These are phyloP conservation scores for Centrocercus urophasianus DNA, from an alignment of 2,113 vertebrate genomes.

Conservation along the genomic window DNA sequence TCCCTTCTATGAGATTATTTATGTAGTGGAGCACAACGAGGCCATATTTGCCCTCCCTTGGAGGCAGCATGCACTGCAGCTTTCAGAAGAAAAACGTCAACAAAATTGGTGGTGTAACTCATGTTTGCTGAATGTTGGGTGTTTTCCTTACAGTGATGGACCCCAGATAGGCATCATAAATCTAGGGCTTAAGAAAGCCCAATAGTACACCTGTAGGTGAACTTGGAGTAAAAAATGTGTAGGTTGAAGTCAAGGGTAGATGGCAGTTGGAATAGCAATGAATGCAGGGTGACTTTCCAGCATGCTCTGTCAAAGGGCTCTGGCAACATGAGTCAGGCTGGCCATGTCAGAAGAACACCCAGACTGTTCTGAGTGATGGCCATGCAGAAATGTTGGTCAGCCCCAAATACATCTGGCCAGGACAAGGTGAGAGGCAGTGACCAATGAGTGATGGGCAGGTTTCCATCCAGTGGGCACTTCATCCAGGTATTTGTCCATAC, in stretches of 20 bases:
- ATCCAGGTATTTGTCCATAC: background rate
- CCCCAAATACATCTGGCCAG: background rate
- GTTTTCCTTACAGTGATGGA: background rate
- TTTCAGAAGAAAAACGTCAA: background rate
- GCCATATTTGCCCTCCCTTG: background rate
- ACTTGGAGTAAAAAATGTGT: background rate
- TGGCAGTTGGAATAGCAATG: background rate
- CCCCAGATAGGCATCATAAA: background rate
- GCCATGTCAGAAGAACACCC: background rate
- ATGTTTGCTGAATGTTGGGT: accelerated
- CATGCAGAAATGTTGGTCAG: background rate
- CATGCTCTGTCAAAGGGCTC: background rate
- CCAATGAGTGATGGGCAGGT: background rate
- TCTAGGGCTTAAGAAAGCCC: background rate
- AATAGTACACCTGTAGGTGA: background rate
- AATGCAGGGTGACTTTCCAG: background rate
- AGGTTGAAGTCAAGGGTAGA: background rate
- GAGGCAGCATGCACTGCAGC: background rate
- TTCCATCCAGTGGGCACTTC: background rate
- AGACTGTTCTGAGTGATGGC: background rate
- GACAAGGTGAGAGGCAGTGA: background rate
- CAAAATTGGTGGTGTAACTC: background rate
- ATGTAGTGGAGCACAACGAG: background rate
- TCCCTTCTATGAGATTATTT: background rate
- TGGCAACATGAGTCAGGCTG: background rate